Base-by-base conservation (phyloP, 2,797 vertebrate genomes). In the Lophotriccus pileatus region DNA sequence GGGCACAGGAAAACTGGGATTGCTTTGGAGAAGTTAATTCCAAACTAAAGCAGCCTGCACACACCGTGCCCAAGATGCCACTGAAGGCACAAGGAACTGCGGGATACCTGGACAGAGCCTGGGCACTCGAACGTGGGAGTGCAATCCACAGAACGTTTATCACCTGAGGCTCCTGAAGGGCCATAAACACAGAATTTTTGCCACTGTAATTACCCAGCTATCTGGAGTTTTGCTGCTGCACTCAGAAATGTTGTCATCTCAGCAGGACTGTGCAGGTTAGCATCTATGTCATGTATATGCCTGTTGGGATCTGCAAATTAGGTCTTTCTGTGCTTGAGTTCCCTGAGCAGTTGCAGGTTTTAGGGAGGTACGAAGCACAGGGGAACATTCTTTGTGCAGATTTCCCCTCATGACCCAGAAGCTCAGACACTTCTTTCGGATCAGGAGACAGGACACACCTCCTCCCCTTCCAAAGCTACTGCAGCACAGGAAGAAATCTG, bases 241-340 rank as follows among this genome's bases (percentile, higher is more conserved):
- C 78, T 95, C 89, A 62, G 75, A 92, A 93, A 87, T 25, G 89
- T 72, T 95, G 92, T 90, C 89, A 74, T 72, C 93, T 95, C 95
- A 95, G 94, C 96, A 95, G 92, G 94, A 75, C 84, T 39, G 41
- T 60, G 72, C 43, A 56, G 77, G 49, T 94, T 90, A 87, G 63
- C 93, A 92, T 90, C 86, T 70, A 70, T 91, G 90, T 59, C 90
- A 64, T 55, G 78, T 75, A 74, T 49, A 9, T 32, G 68, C 81
- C 94, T 87, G 63, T 92, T 83, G 95, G 94, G 96, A 95, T 80
- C 95, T 89, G 92, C 92, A 95, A 95, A 96, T 95, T 89, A 96
- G 84, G 50, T 74, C 68, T 95, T 93, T 41, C 70, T 66, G 55
- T 20, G 80, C 64, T 50, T 34, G 37, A 39, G 67, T 30, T 94